Evolutionary conservation across 1,140 invertebrate species (phyloP).

Genomic region (Musca domestica): DNA sequence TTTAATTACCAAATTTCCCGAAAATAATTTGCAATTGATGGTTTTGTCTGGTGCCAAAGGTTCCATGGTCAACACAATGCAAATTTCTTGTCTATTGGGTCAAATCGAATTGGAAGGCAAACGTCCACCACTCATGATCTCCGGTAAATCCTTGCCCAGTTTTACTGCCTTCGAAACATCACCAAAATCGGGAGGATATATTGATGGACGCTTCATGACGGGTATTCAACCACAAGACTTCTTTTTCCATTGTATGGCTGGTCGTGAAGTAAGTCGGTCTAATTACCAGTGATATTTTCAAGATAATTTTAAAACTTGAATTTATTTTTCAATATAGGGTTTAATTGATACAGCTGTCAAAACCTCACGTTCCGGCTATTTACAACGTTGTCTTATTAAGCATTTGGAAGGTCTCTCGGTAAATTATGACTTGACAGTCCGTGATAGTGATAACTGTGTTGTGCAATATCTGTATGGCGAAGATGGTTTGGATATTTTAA

Average conservation of each 20-base stretch:
- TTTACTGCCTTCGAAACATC: constrained; percentile 88
- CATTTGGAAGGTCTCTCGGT: constrained; percentile 93
- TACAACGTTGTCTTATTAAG: constrained; percentile 97
- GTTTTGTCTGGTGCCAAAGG: constrained; percentile 98
- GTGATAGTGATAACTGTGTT: constrained; percentile 92
- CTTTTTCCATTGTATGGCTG: constrained; percentile 99
- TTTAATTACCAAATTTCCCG: constrained; percentile 82
- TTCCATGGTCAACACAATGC: constrained; percentile 92
- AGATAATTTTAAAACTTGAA: background rate
- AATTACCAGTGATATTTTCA: constrained; percentile 17
- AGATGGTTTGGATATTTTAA: constrained; percentile 91
- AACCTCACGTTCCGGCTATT: constrained; percentile 95
- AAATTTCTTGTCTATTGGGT: constrained; percentile 94
- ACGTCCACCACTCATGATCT: constrained; percentile 90
- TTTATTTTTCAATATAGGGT: constrained; percentile 54
- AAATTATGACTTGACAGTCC: constrained; percentile 90
- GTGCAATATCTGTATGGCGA: constrained; percentile 98
- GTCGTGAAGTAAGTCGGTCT: constrained; percentile 73
- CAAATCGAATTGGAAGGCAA: constrained; percentile 99
- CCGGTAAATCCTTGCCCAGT: constrained; percentile 85
- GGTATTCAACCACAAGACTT: constrained; percentile 97
- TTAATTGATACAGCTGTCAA: constrained; percentile 84
- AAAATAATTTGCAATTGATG: constrained; percentile 97
- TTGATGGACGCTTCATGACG: constrained; percentile 93
- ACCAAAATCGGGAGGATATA: constrained; percentile 93